These are phyloP conservation scores for Hylaeus volcanicus DNA, from an alignment of 1,140 invertebrate genomes.

Conservation along the genomic window DNA sequence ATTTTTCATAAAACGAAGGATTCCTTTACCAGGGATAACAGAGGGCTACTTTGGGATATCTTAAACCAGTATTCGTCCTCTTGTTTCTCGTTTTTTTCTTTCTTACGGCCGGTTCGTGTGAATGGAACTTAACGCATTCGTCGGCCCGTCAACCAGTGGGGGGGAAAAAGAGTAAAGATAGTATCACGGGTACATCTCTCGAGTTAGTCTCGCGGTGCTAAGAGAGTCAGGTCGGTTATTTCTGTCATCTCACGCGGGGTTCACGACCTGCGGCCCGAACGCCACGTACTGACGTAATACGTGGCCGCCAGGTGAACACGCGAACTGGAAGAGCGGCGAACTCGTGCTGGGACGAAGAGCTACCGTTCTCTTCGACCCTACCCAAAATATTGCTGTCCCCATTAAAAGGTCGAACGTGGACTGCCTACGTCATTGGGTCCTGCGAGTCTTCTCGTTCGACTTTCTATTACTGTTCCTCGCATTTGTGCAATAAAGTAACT, in stretches of 20 bases:
- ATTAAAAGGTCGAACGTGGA: background rate
- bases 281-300: slow-evolving; percentile 48
- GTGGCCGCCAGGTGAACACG: slow-evolving; percentile 47
- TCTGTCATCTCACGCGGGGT: slow-evolving; percentile 63
- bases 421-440: too few species aligned
- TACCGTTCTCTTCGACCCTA: background rate
- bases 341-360: background rate
- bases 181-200: slow-evolving; percentile 60
- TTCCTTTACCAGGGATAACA: background rate
- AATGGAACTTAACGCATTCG: slow-evolving; percentile 53
- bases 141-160: slow-evolving; percentile 30
- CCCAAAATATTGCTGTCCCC: too few species aligned
- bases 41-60: too few species aligned
- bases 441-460: too few species aligned
- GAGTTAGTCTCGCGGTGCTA: slow-evolving; percentile 58
- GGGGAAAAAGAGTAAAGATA: slow-evolving; percentile 66
- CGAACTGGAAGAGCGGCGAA: slow-evolving; percentile 8
- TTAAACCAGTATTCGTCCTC: background rate
- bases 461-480: too few species aligned
- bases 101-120: slow-evolving; percentile 24
- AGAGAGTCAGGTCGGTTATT: slow-evolving; percentile 66
- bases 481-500: too few species aligned
- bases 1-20: background rate
- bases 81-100: background rate
- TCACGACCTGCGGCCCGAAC: slow-evolving; percentile 62